Evolutionary conservation across 1,140 invertebrate genomes (phyloP), one percentile per base, ranked within the genome.

Genomic region (Daktulosphaira vitifoliae): DNA sequence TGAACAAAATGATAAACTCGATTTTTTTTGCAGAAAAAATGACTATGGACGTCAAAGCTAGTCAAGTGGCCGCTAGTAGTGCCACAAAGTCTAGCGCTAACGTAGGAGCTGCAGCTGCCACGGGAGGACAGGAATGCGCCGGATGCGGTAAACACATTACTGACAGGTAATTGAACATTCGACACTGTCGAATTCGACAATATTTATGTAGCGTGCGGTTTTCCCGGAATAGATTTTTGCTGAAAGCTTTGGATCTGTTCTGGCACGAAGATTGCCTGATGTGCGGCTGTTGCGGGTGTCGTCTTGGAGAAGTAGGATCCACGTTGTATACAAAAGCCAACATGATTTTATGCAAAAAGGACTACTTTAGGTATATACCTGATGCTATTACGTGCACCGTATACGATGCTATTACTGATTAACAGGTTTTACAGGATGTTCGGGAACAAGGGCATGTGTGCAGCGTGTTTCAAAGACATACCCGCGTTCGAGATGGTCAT

Each of bases 401-500:
- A 39, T 48, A 46, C 42, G 56, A 62, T 62, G 56, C 53, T 59
- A 59, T 62, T 59, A 50, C 65, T 66, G 25, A 65, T 52, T 68
- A 38, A 62, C 56, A 62, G 56, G 56, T 65, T 50, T 75, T 74
- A 51, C 77, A 87, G 92, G 79, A 82, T 96, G 76, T 95, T 95
- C 75, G 92, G 92, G 50, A 89, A 84, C 69, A 94, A 90, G 8
- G 92, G 92, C 65, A 87, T 91, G 74, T 96, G 92, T 76, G 87
- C 91, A 53, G 91, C 90, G 16, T 92, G 89, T 75, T 87, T 87
- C 73, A 93, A 94, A 81, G 87, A 89, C 70, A 96, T 96, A 74
- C 92, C 92, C 20, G 92, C 92, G 46, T 96, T 95, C 78, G 92
- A 96, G 79, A 93, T 96, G 90, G 93, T 96, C 67, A 96, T 96